These are phyloP conservation scores for Cephalopachus bancanus DNA, from an alignment of 2,797 vertebrate species.

Conservation along the genomic window DNA sequence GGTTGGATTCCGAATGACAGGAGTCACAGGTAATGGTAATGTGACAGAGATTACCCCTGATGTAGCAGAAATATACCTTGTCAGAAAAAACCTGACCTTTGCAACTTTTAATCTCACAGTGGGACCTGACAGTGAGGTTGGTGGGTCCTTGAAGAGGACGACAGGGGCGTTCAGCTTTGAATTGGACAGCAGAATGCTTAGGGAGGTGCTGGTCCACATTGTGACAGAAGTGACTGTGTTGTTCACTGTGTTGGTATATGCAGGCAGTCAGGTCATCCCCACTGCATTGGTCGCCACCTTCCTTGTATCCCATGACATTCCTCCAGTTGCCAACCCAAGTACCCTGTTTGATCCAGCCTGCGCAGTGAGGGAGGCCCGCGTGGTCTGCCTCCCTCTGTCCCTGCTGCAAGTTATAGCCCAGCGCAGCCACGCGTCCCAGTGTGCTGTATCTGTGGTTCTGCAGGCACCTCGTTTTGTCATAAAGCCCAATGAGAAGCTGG, in stretches of 20 bases:
- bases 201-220: constrained; percentile 86
- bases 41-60: constrained; percentile 71
- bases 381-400: constrained; percentile 85
- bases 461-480: constrained; percentile 47
- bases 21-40: not conserved
- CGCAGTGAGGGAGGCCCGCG: constrained; percentile 59
- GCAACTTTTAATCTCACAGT: constrained; percentile 76
- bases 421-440: fast-evolving
- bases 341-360: constrained; percentile 62
- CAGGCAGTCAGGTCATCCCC: not conserved
- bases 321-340: constrained; percentile 56
- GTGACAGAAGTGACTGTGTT: constrained; percentile 78
- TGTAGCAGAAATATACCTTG: constrained; percentile 79
- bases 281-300: constrained; percentile 72
- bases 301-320: constrained; percentile 70
- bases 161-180: constrained; percentile 85
- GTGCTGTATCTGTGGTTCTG: constrained; percentile 78
- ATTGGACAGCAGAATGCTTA: constrained; percentile 57
- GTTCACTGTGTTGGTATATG: constrained; percentile 84
- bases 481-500: constrained; percentile 50
- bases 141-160: constrained; percentile 41
- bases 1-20: constrained; percentile 84
- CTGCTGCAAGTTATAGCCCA: constrained; percentile 75
- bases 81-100: constrained; percentile 73
- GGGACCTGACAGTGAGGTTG: constrained; percentile 31